Percentiles rank a stretch among this genome's conserved stretches.
Conservation (phyloP, 1,140 invertebrate species). For the Caenorhabditis elegans region WBcel235 BX284602.5:7124501-7125000, state of each 20-base stretch:
- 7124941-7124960: not conserved
- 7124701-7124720: constrained; percentile 48
- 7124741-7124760: constrained; percentile 33
- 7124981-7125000: constrained; percentile 38
- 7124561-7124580: no score
- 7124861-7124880: constrained; percentile 40
- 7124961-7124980: constrained; percentile 28
- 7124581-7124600: no score
- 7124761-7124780: constrained; percentile 60
- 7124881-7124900: constrained; percentile 32
- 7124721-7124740: constrained; percentile 44
- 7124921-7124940: constrained; percentile 32
- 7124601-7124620: no score
- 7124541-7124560: no score
- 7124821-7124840: constrained; percentile 58
- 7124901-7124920: not conserved
- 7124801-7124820: constrained; percentile 56
- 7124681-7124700: constrained; percentile 61
- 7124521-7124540: no score
- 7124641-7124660: constrained; percentile 61
- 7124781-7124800: constrained; percentile 57
- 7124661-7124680: constrained; percentile 61
- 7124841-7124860: constrained; percentile 61
- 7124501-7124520: no score
- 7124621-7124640: no score